Evolutionary conservation across 37 sponge, comb jelly and placozoan genomes (phyloP).

Genomic region (Diacarnus erythraeanus): DNA sequence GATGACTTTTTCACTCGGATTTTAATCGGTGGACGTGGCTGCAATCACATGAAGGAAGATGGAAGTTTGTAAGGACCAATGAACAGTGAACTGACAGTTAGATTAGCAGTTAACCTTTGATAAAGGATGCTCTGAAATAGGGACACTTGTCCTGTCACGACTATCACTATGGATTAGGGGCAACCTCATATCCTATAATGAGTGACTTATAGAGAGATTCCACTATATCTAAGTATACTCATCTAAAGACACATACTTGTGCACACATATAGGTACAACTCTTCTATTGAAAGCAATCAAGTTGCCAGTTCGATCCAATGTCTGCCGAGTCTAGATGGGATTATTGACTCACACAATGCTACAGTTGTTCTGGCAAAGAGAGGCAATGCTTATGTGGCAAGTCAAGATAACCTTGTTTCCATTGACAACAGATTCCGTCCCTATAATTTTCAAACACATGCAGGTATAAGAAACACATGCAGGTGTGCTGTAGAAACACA

Average conservation of each 20-base stretch:
- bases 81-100: no score
- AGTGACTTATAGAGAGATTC: no score
- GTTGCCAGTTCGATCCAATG: background rate
- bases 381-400: background rate
- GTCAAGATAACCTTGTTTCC: background rate
- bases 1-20: slow-evolving; percentile 28
- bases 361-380: background rate
- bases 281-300: background rate
- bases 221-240: no score
- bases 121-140: no score
- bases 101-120: no score
- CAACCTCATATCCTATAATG: no score
- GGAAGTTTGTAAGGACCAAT: slow-evolving; percentile 9
- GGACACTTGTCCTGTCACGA: no score
- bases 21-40: slow-evolving; percentile 27
- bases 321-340: background rate
- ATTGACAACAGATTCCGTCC: slow-evolving; percentile 63
- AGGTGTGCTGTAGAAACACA: background rate
- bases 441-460: slow-evolving; percentile 65
- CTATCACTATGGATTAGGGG: no score
- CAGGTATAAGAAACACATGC: slow-evolving; percentile 52
- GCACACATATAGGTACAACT: background rate
- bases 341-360: background rate
- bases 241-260: no score
- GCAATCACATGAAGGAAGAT: slow-evolving; percentile 18